Evolutionary conservation across 1,140 invertebrate genomes (phyloP).

Genomic region (Paraescarpia echinospica): DNA sequence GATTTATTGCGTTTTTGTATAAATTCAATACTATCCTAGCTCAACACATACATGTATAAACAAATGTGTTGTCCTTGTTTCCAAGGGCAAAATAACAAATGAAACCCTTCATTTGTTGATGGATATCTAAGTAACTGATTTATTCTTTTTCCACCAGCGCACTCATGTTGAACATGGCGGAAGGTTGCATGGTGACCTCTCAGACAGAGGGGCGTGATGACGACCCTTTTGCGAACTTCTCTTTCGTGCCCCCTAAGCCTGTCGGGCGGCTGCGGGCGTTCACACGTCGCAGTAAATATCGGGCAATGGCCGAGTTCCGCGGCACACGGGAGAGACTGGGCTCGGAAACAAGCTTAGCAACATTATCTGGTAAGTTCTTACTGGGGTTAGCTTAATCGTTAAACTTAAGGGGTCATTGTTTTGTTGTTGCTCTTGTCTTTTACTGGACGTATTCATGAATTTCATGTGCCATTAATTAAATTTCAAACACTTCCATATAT

Average conservation of each 20-base stretch:
- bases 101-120: not conserved
- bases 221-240: conserved; percentile 20
- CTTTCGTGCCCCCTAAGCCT: conserved; percentile 1
- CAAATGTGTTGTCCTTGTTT: too few species aligned
- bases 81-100: too few species aligned
- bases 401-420: not conserved
- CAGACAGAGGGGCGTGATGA: not conserved
- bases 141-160: not conserved
- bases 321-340: not conserved
- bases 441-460: too few species aligned
- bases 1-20: too few species aligned
- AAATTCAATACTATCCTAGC: too few species aligned
- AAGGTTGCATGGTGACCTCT: not conserved
- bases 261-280: not conserved
- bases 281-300: not conserved
- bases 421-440: too few species aligned
- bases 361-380: conserved; percentile 13
- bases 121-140: not conserved
- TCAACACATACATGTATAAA: too few species aligned
- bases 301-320: not conserved
- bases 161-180: conserved; percentile 6
- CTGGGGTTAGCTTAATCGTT: not conserved
- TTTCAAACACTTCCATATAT: too few species aligned
- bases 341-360: conserved; percentile 8
- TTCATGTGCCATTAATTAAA: too few species aligned